Evolutionary conservation across 1,140 invertebrate species (phyloP).

Genomic region (Drosophila kurseongensis): DNA sequence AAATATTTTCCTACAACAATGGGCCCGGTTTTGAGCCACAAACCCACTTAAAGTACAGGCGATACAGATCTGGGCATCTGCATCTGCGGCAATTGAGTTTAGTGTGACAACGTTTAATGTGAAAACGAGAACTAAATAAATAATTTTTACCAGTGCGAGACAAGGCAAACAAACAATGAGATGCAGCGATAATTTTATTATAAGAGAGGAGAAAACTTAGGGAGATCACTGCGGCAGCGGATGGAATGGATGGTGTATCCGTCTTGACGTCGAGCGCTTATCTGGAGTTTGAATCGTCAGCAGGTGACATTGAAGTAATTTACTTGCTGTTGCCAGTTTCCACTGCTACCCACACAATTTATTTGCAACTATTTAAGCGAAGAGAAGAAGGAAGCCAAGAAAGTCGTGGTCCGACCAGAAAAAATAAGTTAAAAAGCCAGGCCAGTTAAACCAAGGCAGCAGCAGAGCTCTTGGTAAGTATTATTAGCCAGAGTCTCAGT

Average conservation of each 20-base stretch:
- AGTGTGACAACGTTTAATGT: constrained; percentile 82
- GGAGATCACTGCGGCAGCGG: constrained; percentile 5
- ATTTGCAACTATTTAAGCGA: constrained; percentile 80
- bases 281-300: constrained; percentile 78
- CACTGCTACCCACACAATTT: constrained; percentile 80
- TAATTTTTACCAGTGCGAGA: constrained; percentile 61
- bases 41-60: constrained; percentile 70
- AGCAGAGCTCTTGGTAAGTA: constrained; percentile 54
- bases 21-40: constrained; percentile 59
- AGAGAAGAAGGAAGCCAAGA: constrained; percentile 47
- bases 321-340: constrained; percentile 74
- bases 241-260: constrained; percentile 48
- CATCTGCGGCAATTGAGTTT: constrained; percentile 73
- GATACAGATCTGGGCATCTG: constrained; percentile 60
- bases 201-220: constrained; percentile 79
- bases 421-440: constrained; percentile 1
- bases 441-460: constrained; percentile 40
- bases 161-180: constrained; percentile 73
- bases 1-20: constrained; percentile 67
- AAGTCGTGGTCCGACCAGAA: constrained; percentile 21
- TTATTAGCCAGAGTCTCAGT: constrained; percentile 77
- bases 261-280: constrained; percentile 70
- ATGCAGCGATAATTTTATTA: constrained; percentile 81
- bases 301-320: constrained; percentile 82
- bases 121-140: constrained; percentile 82